Evolutionary conservation across 2,797 vertebrate species (phyloP), one percentile per base, ranked within the genome.

Genomic region (Neostethus bicornis): DNA sequence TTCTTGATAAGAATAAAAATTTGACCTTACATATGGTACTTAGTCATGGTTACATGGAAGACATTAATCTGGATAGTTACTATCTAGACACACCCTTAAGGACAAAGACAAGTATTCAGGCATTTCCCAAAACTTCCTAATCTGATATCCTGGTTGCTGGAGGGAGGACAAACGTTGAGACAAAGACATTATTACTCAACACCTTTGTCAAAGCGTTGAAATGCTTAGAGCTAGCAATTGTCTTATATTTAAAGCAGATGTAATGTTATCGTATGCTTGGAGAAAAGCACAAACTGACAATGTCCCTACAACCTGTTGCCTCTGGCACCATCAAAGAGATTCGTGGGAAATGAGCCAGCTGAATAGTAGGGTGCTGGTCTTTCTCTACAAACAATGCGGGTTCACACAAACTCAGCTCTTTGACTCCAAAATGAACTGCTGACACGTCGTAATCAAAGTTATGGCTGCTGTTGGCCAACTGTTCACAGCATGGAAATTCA

Each of bases 361-460:
- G 82, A 90, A 88, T 82, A 48, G 73, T 69, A 10, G 41, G 67
- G 59, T 67, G 12, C 41, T 20, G 79, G 69, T 80, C 85, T 86
- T 90, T 92, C 81, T 89, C 32, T 53, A 68, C 43, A 43, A 68
- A 88, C 87, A 91, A 90, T 86, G 59, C 80, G 64, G 85, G 85
- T 88, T 90, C 90, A 84, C 74, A 83, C 84, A 77, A 83, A 87
- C 80, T 78, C 86, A 75, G 85, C 85, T 80, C 81, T 64, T 75
- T 57, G 73, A 60, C 75, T 83, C 76, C 83, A 26, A 79, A 84
- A 80, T 77, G 83, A 85, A 87, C 74, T 63, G 85, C 84, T 90
- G 83, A 89, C 83, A 55, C 78, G 66, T 70, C 41, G 10, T 21
- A 39, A 82, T 70, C 71, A 64, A 70, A 83, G 53, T 70, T 72